phyloP scores from a whole-genome alignment of 2,113 vertebrate genomes.

The Lagopus muta region DNA sequence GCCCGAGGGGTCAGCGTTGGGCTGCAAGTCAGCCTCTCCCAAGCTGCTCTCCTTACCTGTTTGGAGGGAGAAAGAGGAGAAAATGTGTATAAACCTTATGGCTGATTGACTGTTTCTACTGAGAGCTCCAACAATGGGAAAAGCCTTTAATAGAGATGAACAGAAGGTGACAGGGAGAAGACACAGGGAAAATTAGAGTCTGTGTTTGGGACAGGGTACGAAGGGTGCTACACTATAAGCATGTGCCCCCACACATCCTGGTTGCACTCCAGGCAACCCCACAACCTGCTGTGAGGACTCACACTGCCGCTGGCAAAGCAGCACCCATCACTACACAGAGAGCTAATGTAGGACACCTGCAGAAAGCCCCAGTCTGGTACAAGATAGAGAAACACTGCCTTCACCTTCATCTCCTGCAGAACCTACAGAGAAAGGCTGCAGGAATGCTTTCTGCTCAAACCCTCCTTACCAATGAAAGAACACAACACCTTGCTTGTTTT shows the following conservation, averaged over 20 bases:
- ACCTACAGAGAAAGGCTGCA: background rate
- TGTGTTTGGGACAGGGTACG: background rate
- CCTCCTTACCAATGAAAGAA: background rate
- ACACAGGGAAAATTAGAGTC: background rate
- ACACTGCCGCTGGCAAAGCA: rapidly evolving
- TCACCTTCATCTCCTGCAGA: background rate
- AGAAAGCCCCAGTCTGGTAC: rapidly evolving
- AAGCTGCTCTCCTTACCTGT: slow-evolving; percentile 91
- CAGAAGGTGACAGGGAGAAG: background rate
- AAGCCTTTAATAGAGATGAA: background rate
- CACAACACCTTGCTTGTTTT: background rate
- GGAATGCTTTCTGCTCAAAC: rapidly evolving
- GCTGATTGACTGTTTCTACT: background rate
- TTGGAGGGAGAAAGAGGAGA: background rate
- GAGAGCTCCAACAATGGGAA: background rate
- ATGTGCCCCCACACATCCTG: background rate
- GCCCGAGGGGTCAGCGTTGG: slow-evolving; percentile 85
- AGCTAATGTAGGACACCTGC: rapidly evolving
- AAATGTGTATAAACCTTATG: background rate
- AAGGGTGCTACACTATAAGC: background rate
- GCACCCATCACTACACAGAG: background rate
- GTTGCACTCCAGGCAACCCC: background rate
- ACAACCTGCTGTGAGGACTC: background rate
- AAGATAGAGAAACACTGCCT: background rate
- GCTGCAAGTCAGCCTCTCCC: slow-evolving; percentile 87